Evolutionary conservation across 2,113 vertebrate genomes (phyloP).

Genomic region (Eulemur rufifrons): DNA sequence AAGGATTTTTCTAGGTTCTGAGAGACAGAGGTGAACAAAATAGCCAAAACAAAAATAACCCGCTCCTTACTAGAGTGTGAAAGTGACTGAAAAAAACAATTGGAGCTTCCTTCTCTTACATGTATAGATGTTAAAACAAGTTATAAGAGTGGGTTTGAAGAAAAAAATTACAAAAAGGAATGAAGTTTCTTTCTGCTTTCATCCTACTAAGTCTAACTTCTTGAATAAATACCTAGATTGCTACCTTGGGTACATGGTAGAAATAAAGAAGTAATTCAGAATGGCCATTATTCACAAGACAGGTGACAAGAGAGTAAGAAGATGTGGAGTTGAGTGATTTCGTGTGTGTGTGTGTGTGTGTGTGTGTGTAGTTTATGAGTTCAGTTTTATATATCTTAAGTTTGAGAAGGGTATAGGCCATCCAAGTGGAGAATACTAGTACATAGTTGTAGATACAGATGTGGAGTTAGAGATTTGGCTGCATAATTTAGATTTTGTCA

Average conservation of each 20-base stretch:
- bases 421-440: neutral
- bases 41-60: neutral
- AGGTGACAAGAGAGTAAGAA: neutral
- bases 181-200: neutral
- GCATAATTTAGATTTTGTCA: neutral
- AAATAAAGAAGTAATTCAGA: neutral
- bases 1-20: neutral
- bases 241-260: neutral
- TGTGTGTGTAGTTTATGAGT: neutral
- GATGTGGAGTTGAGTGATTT: neutral
- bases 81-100: neutral
- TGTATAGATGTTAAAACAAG: neutral
- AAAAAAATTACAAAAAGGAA: neutral
- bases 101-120: neutral
- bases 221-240: neutral
- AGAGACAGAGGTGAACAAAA: neutral
- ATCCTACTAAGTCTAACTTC: neutral
- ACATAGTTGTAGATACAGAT: neutral
- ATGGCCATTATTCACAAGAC: neutral
- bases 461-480: neutral
- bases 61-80: neutral
- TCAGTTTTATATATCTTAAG: neutral
- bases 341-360: neutral
- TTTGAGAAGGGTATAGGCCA: neutral
- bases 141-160: neutral